phyloP scores from a whole-genome alignment of 1,140 invertebrate species.

The Cardiocondyla obscurior region DNA sequence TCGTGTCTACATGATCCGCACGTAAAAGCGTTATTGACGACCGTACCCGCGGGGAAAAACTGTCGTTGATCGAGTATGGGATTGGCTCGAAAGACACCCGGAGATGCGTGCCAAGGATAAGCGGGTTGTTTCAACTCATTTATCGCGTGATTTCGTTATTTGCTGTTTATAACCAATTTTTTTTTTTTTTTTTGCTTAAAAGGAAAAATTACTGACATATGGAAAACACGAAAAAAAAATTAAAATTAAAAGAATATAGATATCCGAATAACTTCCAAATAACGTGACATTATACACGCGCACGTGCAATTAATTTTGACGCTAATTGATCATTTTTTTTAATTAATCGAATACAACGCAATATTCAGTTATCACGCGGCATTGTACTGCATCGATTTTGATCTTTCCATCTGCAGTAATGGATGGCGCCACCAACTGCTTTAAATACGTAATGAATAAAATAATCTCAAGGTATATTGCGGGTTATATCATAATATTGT shows the following conservation, averaged over 20 bases:
- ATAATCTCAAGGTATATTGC: background rate
- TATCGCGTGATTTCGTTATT: background rate
- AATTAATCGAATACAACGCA: background rate
- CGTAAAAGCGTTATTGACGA: constrained; percentile 45
- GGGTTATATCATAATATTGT: background rate
- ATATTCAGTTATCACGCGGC: constrained; percentile 29
- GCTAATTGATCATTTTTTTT: background rate
- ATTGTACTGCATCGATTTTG: constrained; percentile 24
- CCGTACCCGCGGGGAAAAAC: constrained; percentile 43
- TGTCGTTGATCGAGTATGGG: constrained; percentile 62
- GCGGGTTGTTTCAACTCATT: background rate
- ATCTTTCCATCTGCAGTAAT: constrained; percentile 16
- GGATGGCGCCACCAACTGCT: constrained; percentile 58
- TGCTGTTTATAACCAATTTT: background rate
- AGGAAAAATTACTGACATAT: background rate
- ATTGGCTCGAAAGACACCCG: constrained; percentile 46
- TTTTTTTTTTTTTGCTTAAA: background rate
- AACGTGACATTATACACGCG: background rate
- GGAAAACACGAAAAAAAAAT: background rate
- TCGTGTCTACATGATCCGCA: constrained; percentile 62
- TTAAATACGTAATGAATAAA: background rate
- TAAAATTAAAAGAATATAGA: background rate
- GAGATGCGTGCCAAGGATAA: constrained; percentile 49
- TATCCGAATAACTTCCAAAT: background rate
- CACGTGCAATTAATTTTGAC: background rate